phyloP scores from a whole-genome alignment of 2,888 invertebrate genomes.

The Sinohyriopsis cumingii region DNA sequence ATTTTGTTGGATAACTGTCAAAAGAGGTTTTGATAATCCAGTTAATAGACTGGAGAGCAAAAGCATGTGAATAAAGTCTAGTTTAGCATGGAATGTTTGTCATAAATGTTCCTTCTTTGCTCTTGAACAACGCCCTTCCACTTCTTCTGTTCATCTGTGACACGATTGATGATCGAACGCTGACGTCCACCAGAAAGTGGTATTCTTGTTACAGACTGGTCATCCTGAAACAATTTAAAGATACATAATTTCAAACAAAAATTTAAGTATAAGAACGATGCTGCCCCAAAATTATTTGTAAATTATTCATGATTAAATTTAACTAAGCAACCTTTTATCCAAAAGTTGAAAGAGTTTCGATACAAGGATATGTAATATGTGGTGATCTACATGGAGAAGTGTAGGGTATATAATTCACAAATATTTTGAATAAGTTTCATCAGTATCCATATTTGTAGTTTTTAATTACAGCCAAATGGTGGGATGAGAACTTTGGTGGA shows the following conservation, averaged over 20 bases:
- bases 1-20: no score
- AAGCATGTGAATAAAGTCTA: conserved; percentile 70
- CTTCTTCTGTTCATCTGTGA: conserved; percentile 96
- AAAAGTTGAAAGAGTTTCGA: no score
- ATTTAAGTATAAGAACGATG: neutral
- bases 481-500: no score
- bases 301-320: neutral
- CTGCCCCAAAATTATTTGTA: neutral
- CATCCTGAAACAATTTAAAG: conserved; percentile 41
- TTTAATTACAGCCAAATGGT: no score
- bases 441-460: no score
- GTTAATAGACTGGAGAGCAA: no score
- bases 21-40: no score
- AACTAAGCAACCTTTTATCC: no score
- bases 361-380: no score
- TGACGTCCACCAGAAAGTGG: conserved; percentile 46
- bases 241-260: conserved; percentile 1
- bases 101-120: conserved; percentile 96
- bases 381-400: no score
- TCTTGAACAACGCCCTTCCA: conserved; percentile 98
- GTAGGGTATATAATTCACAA: no score
- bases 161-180: conserved; percentile 82
- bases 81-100: conserved; percentile 98
- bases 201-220: conserved; percentile 43
- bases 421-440: no score